phyloP scores from a whole-genome alignment of 2,113 vertebrate genomes.

The Puma concolor region DNA sequence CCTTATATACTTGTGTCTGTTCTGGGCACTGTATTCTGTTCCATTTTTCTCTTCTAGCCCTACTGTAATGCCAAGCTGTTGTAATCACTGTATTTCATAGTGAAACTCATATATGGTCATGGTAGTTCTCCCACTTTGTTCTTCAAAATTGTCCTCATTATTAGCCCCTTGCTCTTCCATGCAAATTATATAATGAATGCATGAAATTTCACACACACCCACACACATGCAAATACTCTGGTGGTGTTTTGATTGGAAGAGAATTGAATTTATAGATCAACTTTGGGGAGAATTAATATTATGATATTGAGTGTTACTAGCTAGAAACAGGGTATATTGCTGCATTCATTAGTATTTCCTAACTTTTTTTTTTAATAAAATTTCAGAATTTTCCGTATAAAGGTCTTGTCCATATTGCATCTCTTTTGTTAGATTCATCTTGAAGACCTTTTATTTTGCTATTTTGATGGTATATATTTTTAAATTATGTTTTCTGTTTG shows the following conservation, averaged over 20 bases:
- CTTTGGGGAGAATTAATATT: not conserved
- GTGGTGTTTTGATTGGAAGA: slow-evolving; percentile 8
- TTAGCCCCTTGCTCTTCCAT: slow-evolving; percentile 24
- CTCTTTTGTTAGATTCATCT: not conserved
- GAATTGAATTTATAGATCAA: slow-evolving; percentile 10
- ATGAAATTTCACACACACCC: not conserved
- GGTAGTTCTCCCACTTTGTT: not conserved
- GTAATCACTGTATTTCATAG: not conserved
- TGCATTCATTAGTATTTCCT: not conserved
- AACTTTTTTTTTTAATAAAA: not conserved
- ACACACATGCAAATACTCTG: not conserved
- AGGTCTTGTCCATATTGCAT: not conserved
- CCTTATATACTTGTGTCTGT: not conserved
- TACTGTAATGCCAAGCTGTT: not conserved
- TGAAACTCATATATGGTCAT: not conserved
- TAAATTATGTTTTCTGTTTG: not conserved
- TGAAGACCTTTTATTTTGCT: slow-evolving; percentile 13
- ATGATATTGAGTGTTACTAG: not conserved
- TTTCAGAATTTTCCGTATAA: slow-evolving; percentile 37
- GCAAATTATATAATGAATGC: not conserved
- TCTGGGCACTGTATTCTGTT: not conserved
- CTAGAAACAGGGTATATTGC: not conserved
- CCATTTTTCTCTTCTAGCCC: not conserved
- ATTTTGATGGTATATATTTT: not conserved
- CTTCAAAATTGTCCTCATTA: slow-evolving; percentile 1